Evolutionary conservation across 2,113 vertebrate species (phyloP), one percentile per base, ranked within the genome.

Genomic region (Vimba vimba): DNA sequence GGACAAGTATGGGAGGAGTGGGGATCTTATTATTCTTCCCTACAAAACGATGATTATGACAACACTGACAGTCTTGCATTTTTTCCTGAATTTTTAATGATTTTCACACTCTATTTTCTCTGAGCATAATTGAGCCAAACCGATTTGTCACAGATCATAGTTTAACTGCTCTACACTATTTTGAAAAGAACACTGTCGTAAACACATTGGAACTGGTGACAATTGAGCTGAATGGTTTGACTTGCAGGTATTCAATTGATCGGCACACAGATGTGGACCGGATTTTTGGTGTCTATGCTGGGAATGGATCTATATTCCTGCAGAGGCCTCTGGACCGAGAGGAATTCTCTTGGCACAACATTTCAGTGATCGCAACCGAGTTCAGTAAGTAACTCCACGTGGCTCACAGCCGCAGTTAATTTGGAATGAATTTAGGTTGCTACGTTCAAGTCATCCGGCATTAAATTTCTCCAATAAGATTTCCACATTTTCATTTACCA

Each of bases 211-310:
- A 64, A 27, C n/a, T 43, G 36, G 6, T n/a, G 69, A 39, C 9
- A 45, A 2, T 45, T 76, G 25, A 79, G 86, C 84, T 79, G 52
- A 68, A 85, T 74, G 73, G 33, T 85, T 66, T 83, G 78, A 30
- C 91, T 95, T 87, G 4, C 93, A 98, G 97, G 92, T 99, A 98
- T 90, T 96, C 96, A 19, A 96, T 99, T 43, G 96, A 99, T 92
- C 96, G 97, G 0, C 97, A 95, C 89, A 98, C 97, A 13, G 97
- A 99, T 92, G 96, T 97, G 95, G 97, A 97, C 89, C 94, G 95
- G 91, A 93, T 97, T 79, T 99, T 99, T 94, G 96, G 96, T 88
- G 93, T 99, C 85, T 95, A 97, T 92, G 94, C 96, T 59, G 94
- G 94, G 90, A 99, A 98, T 5, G 97, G 97, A 73, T 98, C 97